A percentile compares a stretch with the other conserved stretches of the same genome.
These are phyloP conservation scores for Drosophila prolongata DNA, from an alignment of 2,888 invertebrate genomes.

Conservation along the genomic window DNA sequence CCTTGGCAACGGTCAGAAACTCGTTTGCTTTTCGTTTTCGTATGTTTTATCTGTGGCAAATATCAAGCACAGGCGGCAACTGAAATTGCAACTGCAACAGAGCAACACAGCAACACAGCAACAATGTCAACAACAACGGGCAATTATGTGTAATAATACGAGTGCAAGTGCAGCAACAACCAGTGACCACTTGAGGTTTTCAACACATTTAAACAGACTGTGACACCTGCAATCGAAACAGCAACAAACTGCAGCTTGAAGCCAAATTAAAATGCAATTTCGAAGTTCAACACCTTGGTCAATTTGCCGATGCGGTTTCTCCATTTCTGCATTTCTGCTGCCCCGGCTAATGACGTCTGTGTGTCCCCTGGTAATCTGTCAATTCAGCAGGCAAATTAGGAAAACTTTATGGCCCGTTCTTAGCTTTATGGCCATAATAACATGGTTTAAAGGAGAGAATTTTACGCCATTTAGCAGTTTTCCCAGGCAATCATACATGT, in stretches of 20 bases:
- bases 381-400: constrained; percentile 3
- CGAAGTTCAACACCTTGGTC: constrained; percentile 73
- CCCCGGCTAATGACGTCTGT: constrained; percentile 4
- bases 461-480: constrained; percentile 5
- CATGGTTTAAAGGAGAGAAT: constrained; percentile 1
- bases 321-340: neutral
- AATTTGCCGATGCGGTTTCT: constrained; percentile 53
- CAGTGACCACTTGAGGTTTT: constrained; percentile 68
- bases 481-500: neutral
- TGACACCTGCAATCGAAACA: constrained; percentile 70
- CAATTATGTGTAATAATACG: constrained; percentile 72
- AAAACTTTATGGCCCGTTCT: constrained; percentile 29
- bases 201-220: constrained; percentile 70
- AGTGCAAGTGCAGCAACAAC: constrained; percentile 45
- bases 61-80: constrained; percentile 37
- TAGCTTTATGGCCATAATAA: constrained; percentile 1
- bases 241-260: constrained; percentile 45
- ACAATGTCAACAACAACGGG: constrained; percentile 68
- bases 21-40: constrained; percentile 20
- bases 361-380: constrained; percentile 23
- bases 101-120: constrained; percentile 37
- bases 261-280: constrained; percentile 75
- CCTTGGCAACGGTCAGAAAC: constrained; percentile 46
- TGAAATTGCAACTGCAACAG: constrained; percentile 29
- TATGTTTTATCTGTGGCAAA: constrained; percentile 21